Percentiles rank a stretch among this genome's conserved stretches.
Conservation (phyloP, 2,888 invertebrate species). For the Pterostichus madidus region DNA sequence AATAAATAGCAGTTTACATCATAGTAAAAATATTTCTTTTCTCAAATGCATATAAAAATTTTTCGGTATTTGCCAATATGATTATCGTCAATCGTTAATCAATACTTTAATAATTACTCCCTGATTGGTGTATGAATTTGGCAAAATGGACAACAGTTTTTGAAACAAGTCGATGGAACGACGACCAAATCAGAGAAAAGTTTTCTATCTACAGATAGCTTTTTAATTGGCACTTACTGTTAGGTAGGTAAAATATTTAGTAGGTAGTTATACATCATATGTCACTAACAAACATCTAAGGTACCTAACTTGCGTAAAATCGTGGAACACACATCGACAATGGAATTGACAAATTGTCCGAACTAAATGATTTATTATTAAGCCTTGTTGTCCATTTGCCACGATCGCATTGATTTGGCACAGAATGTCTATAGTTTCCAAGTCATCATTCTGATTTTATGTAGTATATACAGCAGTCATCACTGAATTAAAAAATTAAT, state of each 20-base stretch:
- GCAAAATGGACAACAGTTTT: constrained; percentile 59
- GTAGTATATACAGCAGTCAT: constrained; percentile 64
- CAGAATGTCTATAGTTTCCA: constrained; percentile 57
- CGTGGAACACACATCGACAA: constrained; percentile 22
- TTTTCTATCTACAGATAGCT: constrained; percentile 38
- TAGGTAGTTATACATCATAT: background rate
- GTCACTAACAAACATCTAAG: constrained; percentile 26
- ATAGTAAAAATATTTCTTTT: constrained; percentile 67
- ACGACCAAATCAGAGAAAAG: background rate
- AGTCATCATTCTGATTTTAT: constrained; percentile 54
- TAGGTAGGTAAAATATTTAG: constrained; percentile 25
- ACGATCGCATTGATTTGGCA: constrained; percentile 58
- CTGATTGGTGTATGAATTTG: constrained; percentile 65
- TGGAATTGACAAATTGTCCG: constrained; percentile 3
- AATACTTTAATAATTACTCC: constrained; percentile 65
- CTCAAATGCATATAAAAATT: constrained; percentile 63
- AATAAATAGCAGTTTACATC: constrained; percentile 66
- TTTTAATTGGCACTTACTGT: constrained; percentile 34
- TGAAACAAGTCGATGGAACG: background rate
- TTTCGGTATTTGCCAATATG: constrained; percentile 64
- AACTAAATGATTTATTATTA: constrained; percentile 7
- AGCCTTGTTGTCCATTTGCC: constrained; percentile 58
- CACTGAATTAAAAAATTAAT: constrained; percentile 55
- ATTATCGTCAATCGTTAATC: constrained; percentile 64
- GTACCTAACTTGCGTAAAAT: constrained; percentile 1